These are phyloP conservation scores for Bombus confusus DNA, from an alignment of 1,140 invertebrate genomes.

Conservation along the genomic window DNA sequence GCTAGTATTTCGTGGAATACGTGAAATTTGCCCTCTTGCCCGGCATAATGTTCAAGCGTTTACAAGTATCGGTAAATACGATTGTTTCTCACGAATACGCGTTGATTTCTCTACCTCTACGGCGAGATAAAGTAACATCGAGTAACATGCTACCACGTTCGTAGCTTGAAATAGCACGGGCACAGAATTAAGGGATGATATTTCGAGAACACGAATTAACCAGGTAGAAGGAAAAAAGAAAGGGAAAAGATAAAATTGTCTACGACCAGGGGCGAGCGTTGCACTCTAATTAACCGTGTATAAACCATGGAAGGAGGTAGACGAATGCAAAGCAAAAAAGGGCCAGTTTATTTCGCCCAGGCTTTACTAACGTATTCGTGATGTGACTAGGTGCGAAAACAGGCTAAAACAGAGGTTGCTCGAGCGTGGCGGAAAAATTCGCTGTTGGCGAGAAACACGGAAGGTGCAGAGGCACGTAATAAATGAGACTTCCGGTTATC, in stretches of 20 bases:
- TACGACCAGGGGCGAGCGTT: background rate
- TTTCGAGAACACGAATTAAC: background rate
- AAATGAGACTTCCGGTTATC: conserved; percentile 47
- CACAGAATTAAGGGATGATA: background rate
- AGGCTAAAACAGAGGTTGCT: background rate
- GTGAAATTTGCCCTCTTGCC: background rate
- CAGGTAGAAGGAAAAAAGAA: background rate
- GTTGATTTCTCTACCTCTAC: background rate
- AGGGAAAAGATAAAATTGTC: background rate
- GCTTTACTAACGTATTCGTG: background rate
- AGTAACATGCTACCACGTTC: no score
- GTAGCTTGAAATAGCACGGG: no score
- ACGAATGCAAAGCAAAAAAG: background rate
- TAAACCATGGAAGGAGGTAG: background rate
- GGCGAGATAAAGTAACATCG: background rate
- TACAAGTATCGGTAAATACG: background rate
- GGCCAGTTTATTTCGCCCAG: background rate
- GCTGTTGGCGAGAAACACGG: background rate
- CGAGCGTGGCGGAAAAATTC: background rate
- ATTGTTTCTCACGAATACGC: background rate
- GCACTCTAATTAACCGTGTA: conserved; percentile 14
- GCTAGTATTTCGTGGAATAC: no score
- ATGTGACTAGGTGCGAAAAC: conserved; percentile 2
- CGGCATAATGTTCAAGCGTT: background rate
- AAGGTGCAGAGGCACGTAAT: background rate